Base-by-base conservation (phyloP, 2,888 invertebrate genomes). In the Sclerodermus sp. region DNA sequence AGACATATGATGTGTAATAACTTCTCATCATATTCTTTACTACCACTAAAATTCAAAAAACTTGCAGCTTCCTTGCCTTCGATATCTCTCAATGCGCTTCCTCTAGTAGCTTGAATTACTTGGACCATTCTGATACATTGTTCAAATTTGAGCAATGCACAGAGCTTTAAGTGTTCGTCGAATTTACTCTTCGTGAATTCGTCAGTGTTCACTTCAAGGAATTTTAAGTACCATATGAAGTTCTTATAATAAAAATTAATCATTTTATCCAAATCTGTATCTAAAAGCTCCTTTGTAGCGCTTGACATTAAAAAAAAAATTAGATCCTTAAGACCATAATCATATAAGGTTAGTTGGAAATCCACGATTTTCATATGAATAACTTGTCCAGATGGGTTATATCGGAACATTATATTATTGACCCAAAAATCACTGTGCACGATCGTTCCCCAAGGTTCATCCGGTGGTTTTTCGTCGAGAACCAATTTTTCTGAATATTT, bases 371-470 rank as follows among this genome's bases (percentile, higher is more conserved):
- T 78, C 69, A 78, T 68, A 13, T 66, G 67, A 4, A 57, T 16
- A 8, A 68, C 55, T 1, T 55, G 53, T 1, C 67, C 63, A 1
- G 53, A 46, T 10, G 67, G 60, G 38, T 71, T 63, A 38, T 71
- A 62, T 9, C 64, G 62, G 47, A 76, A 78, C 71, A 79, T 67
- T 71, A 79, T 78, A 42, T 79, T 79, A 59, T 79, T 79, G 3
- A 76, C 74, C 78, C 79, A 79, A 49, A 77, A 76, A 49, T 79
- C 78, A 34, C 66, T 66, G 51, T 79, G 79, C 0, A 72, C 56
- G 12, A 77, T 43, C 1, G 78, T 74, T 5, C 58, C 58, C 76
- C 78, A 78, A 0, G 66, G 70, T 42, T 76, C 74, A 29, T 58
- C 34, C 5, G 55, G 36, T 37, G 13, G n/a, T 8, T n/a, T 4